phyloP scores from a whole-genome alignment of 2,113 vertebrate species.

The Trachemys scripta region DNA sequence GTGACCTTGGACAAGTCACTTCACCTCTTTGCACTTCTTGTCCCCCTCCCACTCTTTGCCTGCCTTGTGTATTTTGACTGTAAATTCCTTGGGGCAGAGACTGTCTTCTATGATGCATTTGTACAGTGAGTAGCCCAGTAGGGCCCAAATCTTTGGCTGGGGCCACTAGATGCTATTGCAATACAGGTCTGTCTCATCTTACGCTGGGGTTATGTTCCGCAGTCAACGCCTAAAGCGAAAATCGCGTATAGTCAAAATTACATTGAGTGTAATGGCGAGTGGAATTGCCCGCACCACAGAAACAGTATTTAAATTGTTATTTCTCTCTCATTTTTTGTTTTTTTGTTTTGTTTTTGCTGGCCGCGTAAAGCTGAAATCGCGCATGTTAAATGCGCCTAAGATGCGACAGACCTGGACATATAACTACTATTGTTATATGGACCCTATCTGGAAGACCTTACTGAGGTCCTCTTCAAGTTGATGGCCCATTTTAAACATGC shows the following conservation, averaged over 20 bases:
- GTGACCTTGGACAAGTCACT: neutral
- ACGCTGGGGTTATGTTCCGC: no score
- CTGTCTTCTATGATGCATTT: neutral
- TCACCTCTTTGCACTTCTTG: neutral
- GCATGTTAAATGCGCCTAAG: no score
- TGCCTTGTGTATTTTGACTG: neutral
- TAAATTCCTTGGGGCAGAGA: neutral
- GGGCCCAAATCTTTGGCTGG: neutral
- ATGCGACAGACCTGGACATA: neutral
- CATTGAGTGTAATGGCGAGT: no score
- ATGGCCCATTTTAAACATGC: neutral
- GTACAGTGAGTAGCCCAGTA: neutral
- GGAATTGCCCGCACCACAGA: no score
- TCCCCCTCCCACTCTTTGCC: neutral
- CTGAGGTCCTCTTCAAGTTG: neutral
- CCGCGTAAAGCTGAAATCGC: no score
- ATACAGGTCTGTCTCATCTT: no score
- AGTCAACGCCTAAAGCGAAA: no score
- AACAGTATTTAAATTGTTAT: no score
- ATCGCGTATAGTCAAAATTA: no score
- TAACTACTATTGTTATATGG: neutral
- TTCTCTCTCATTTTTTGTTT: no score
- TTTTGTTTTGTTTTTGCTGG: no score
- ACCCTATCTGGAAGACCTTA: neutral
- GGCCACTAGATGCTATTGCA: neutral